Conservation (phyloP, 1,140 invertebrate genomes). For the Episyrphus balteatus region DNA sequence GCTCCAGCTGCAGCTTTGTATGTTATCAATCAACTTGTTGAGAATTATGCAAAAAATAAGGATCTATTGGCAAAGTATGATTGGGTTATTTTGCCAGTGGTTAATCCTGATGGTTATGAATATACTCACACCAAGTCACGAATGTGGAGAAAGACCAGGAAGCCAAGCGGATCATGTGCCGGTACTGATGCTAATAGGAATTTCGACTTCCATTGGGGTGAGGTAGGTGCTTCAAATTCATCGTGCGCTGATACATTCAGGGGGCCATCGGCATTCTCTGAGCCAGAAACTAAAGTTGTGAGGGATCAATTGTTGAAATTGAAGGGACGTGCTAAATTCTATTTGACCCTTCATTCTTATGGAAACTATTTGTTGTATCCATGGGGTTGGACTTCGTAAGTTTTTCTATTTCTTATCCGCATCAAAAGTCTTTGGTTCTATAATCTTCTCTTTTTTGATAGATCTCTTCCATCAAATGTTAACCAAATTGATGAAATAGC, state of each 20-base stretch:
- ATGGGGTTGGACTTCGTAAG: constrained; percentile 39
- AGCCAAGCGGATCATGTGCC: constrained; percentile 22
- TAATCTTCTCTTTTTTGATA: constrained; percentile 39
- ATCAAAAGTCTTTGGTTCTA: constrained; percentile 20
- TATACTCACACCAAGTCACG: constrained; percentile 17
- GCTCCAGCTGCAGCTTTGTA: constrained; percentile 47
- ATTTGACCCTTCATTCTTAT: constrained; percentile 55
- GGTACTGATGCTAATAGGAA: constrained; percentile 51
- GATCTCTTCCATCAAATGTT: constrained; percentile 50
- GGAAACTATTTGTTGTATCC: constrained; percentile 53
- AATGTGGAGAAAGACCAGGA: constrained; percentile 38
- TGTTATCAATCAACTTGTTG: constrained; percentile 44
- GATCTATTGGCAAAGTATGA: constrained; percentile 39
- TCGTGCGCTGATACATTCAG: constrained; percentile 52
- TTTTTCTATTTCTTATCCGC: background rate
- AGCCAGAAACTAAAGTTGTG: constrained; percentile 44
- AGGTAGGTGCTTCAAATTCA: constrained; percentile 46
- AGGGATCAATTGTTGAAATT: constrained; percentile 34
- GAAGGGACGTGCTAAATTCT: constrained; percentile 42
- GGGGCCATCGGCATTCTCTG: constrained; percentile 53
- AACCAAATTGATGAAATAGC: constrained; percentile 39
- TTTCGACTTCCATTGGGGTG: constrained; percentile 48
- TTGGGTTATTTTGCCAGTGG: constrained; percentile 41
- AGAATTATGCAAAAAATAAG: constrained; percentile 34
- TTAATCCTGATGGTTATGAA: constrained; percentile 37